Conservation (phyloP, 2,888 invertebrate species). For the Schizotus pectinicornis region DNA sequence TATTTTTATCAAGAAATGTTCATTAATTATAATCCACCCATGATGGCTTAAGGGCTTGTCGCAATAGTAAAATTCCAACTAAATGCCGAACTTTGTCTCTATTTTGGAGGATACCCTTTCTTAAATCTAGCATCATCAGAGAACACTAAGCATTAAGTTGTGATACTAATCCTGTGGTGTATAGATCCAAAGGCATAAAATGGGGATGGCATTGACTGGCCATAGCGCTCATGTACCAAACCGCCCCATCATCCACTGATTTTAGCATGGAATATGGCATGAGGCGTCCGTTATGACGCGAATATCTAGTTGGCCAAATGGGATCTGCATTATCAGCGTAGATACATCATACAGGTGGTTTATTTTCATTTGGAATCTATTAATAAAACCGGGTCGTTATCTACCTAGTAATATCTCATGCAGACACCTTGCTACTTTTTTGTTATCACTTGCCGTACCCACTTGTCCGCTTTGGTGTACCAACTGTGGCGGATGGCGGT, state of each 20-base stretch:
- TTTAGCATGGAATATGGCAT: too few relatives aligned
- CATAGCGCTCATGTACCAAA: neutral
- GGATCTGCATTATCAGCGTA: slow-evolving; percentile 3
- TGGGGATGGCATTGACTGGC: neutral
- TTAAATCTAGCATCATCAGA: too few relatives aligned
- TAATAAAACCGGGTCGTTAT: slow-evolving; percentile 16
- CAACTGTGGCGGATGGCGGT: slow-evolving; percentile 9
- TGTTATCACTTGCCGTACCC: slow-evolving; percentile 8
- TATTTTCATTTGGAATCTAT: slow-evolving; percentile 17
- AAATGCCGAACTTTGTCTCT: neutral
- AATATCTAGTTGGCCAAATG: too few relatives aligned
- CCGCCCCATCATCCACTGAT: neutral
- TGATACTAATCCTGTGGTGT: too few relatives aligned
- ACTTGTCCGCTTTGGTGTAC: slow-evolving; percentile 1
- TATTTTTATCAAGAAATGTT: slow-evolving; percentile 35
- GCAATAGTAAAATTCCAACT: slow-evolving; percentile 9
- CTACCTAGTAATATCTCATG: slow-evolving; percentile 11
- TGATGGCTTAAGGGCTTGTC: slow-evolving; percentile 13
- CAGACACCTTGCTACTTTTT: slow-evolving; percentile 6
- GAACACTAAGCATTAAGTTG: too few relatives aligned
- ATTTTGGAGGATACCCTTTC: too few relatives aligned
- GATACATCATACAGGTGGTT: slow-evolving; percentile 19
- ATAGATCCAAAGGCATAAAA: too few relatives aligned
- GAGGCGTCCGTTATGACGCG: neutral
- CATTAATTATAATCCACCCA: slow-evolving; percentile 29